A percentile compares a stretch with the other conserved stretches of the same genome.
These are phyloP conservation scores for Holothuria glaberrima DNA, from an alignment of 35 echinoderm and acorn worm species.

Conservation along the genomic window DNA sequence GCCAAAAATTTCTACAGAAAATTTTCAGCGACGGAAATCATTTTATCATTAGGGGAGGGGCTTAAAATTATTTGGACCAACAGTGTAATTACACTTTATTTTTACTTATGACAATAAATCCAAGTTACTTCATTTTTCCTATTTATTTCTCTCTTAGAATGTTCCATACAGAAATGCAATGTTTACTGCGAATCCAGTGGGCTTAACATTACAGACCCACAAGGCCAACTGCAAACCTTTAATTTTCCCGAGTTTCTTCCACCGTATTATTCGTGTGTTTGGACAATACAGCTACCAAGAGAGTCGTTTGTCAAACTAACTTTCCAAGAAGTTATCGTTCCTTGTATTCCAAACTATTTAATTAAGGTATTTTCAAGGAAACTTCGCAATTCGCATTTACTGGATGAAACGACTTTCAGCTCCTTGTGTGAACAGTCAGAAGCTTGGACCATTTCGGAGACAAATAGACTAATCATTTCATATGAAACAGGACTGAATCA, in stretches of 20 bases:
- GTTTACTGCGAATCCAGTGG: neutral
- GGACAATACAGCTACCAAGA: neutral
- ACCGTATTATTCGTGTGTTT: constrained; percentile 8
- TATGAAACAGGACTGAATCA: constrained; percentile 10
- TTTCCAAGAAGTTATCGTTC: neutral
- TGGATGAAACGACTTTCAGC: neutral
- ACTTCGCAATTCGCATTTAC: neutral
- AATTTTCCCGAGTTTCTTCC: constrained; percentile 20
- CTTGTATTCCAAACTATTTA: neutral
- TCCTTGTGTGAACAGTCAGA: neutral
- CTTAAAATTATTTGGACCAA: too few relatives aligned
- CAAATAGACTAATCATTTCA: neutral
- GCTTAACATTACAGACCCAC: neutral
- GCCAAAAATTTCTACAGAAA: too few relatives aligned
- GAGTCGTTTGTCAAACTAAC: neutral
- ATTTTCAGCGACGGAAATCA: too few relatives aligned
- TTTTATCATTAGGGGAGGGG: too few relatives aligned
- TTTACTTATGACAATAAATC: too few relatives aligned
- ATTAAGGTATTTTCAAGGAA: neutral
- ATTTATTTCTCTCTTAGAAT: neutral
- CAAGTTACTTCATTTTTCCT: too few relatives aligned
- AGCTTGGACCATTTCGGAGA: neutral
- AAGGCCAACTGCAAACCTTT: constrained; percentile 23
- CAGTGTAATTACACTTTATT: too few relatives aligned
- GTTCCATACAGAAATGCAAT: constrained; percentile 2